A percentile compares a stretch with the other conserved stretches of the same genome.
These are phyloP conservation scores for Micropterix aruncella DNA, from an alignment of 2,888 invertebrate genomes.

Conservation along the genomic window DNA sequence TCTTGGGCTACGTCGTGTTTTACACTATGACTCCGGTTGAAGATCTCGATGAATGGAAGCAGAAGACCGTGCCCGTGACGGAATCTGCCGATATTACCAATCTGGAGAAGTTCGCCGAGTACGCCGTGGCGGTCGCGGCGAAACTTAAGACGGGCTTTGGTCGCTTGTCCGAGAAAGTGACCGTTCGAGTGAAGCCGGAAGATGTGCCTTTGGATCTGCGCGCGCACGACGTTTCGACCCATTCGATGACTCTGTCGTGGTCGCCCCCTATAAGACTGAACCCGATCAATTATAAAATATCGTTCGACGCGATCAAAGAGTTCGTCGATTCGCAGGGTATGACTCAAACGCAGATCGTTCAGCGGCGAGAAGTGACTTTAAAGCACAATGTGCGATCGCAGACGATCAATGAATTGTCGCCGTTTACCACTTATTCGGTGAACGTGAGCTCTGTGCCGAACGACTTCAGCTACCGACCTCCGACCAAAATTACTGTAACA, in stretches of 20 bases:
- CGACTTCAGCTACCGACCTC: conserved; percentile 73
- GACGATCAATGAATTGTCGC: conserved; percentile 78
- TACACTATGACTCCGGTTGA: conserved; percentile 89
- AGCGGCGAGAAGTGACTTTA: conserved; percentile 55
- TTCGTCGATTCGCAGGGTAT: conserved; percentile 90
- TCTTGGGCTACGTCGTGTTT: conserved; percentile 79
- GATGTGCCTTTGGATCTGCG: conserved; percentile 82
- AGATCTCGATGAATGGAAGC: conserved; percentile 85
- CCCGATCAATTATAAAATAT: conserved; percentile 79
- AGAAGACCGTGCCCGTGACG: conserved; percentile 71
- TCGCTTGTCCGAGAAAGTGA: conserved; percentile 75
- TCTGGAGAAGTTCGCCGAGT: conserved; percentile 80
- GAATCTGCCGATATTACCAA: conserved; percentile 83
- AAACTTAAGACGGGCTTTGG: conserved; percentile 70
- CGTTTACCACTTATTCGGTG: conserved; percentile 88
- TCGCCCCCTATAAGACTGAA: conserved; percentile 79
- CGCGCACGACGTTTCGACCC: conserved; percentile 84
- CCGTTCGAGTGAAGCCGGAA: conserved; percentile 82
- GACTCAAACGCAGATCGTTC: conserved; percentile 74
- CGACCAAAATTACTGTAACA: conserved; percentile 85
- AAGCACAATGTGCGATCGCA: conserved; percentile 56
- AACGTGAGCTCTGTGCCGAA: conserved; percentile 84
- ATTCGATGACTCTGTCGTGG: conserved; percentile 88
- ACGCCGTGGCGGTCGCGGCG: conserved; percentile 83
- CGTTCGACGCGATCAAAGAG: conserved; percentile 85